Base-by-base conservation (phyloP, 2,888 invertebrate species). In the Leptopterna dolabrata region DNA sequence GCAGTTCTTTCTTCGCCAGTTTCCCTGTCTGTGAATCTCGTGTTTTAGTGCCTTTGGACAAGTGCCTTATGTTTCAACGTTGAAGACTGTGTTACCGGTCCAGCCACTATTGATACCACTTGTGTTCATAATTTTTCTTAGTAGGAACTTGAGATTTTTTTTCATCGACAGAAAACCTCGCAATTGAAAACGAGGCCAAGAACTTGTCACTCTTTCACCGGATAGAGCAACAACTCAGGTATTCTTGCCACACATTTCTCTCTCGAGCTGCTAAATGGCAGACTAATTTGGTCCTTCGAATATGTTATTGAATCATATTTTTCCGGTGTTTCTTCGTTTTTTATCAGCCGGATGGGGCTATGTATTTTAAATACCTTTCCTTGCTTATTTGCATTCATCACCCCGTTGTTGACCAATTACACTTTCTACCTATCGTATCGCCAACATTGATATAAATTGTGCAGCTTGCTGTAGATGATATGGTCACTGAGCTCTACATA, bases 161-260 rank as follows among this genome's bases (percentile, higher is more conserved):
- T 27, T 30, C 63, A 11, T 63, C 63, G 63, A 63, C 63, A 27
- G 7, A 63, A 63, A 63, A 4, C 63, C 63, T 63, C 63, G 63
- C 24, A 11, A 19, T 63, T 63, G 63, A 63, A 63, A 63, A 27
- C 63, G 63, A 63, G 63, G 19, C 41, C 78, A 78, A 78, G 78
- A 78, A 78, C 78, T 45, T 45, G 55, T 81, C 85, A 85, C 85
- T 85, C 85, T 73, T 73, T n/a, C 14, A 76, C 27, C 45, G 85
- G 85, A 85, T 85, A 73, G 85, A 71, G 85, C 85, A 71, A 45
- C 73, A 47, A 73, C 85, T 85, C 85, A 85, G 85, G 85, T 85
- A 85, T 30, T 51, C 24, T 1, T 16, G 1, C 13, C 47, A 47
- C 13, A 47, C 47, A 2, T 47, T 47, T 47, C 47, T 47, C 36